These are phyloP conservation scores for Drosophila repletoides DNA, from an alignment of 1,140 invertebrate species.

Conservation along the genomic window DNA sequence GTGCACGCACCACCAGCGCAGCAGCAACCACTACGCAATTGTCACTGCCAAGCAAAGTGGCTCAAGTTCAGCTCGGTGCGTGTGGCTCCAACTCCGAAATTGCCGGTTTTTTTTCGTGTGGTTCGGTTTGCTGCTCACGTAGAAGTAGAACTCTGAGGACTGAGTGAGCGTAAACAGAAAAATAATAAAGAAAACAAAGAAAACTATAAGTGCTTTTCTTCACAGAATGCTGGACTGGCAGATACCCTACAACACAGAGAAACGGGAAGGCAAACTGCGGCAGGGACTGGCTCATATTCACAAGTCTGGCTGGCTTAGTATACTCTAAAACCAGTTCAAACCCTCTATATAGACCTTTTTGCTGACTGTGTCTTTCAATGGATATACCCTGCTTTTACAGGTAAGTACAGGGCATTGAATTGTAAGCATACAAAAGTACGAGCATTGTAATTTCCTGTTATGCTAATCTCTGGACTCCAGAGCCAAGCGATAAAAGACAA, in stretches of 20 bases:
- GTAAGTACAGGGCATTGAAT: no score
- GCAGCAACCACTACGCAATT: conserved; percentile 43
- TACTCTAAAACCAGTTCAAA: no score
- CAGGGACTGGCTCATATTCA: no score
- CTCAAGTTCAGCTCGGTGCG: conserved; percentile 49
- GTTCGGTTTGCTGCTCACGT: conserved; percentile 14
- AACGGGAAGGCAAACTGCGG: no score
- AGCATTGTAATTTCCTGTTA: conserved; percentile 43
- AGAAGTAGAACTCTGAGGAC: neutral
- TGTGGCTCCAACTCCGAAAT: conserved; percentile 15
- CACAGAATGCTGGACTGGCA: no score
- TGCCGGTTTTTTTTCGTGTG: neutral
- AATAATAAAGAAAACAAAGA: neutral
- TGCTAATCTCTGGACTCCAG: conserved; percentile 25
- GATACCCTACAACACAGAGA: no score
- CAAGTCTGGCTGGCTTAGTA: no score
- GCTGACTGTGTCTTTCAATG: no score
- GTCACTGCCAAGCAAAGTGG: conserved; percentile 40
- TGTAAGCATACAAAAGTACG: neutral
- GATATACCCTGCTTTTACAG: no score
- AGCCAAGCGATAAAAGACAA: neutral
- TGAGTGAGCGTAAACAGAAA: neutral
- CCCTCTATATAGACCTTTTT: no score
- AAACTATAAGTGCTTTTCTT: neutral
- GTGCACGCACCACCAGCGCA: conserved; percentile 44